Evolutionary conservation across 2,888 invertebrate genomes (phyloP), one percentile per base, ranked within the genome.

Genomic region (Palloptera scutellata): DNA sequence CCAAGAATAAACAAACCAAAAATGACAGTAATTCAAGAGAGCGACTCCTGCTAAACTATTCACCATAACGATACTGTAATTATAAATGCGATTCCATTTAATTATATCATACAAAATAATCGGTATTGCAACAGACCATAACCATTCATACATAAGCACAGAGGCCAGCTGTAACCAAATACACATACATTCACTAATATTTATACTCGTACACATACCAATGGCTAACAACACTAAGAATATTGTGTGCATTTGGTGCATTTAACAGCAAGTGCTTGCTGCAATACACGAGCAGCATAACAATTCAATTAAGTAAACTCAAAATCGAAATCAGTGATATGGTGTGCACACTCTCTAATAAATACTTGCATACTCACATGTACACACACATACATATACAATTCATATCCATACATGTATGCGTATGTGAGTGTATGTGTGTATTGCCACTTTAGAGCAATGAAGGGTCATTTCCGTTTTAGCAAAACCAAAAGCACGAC

Each of bases 281-380:
- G 10, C 30, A 30, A 15, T 13, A 15, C 48, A 11, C 15, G 61
- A 9, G 48, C 57, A 51, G 66, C 60, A 51, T 54, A 62, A 64
- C 54, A 68, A 68, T 70, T 70, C 66, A 70, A 70, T 70, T 70
- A 68, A 68, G 66, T 66, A 43, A 64, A 70, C 65, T 43, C 62
- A 62, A 43, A 68, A 51, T 54, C 67, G 64, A 40, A 60, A 51
- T 58, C 51, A 48, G 45, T 54, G 61, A 65, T 69, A 61, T 55
- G 17, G 73, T 73, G 77, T 71, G 72, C 41, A 69, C 60, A 61
- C 66, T 64, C 69, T 70, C 52, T 12, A 41, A 13, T 17, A 12
- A n/a, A 64, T 48, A 52, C 40, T 45, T 42, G 17, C 53, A 53
- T 41, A 59, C 40, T 42, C 42, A 57, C 62, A 19, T 42, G 51